A percentile compares a stretch with the other conserved stretches of the same genome.
Evolutionary conservation across 1,140 invertebrate species (phyloP).

Genomic region (Heterodera carotae): DNA sequence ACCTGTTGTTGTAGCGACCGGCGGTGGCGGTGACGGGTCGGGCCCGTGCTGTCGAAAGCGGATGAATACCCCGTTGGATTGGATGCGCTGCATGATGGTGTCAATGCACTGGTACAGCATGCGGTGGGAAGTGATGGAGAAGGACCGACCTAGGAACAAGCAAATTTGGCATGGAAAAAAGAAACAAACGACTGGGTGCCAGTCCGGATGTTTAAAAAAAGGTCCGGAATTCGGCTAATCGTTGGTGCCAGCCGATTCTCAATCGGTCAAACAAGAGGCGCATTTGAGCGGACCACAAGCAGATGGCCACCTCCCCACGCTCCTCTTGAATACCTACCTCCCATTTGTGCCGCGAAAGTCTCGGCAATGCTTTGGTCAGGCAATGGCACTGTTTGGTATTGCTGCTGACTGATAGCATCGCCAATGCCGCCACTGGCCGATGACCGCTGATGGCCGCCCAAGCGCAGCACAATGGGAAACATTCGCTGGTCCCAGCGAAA

Average conservation of each 20-base stretch:
- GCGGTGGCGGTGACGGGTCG: conserved; percentile 69
- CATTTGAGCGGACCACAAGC: too few species aligned
- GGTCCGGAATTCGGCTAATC: conserved; percentile 66
- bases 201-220: too few species aligned
- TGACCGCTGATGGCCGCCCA: conserved; percentile 75
- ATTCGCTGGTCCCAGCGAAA: conserved; percentile 98
- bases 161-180: neutral
- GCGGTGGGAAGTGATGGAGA: conserved; percentile 88
- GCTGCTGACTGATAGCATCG: neutral
- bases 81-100: conserved; percentile 92
- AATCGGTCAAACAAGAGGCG: too few species aligned
- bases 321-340: conserved; percentile 68
- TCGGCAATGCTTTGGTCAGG: conserved; percentile 19
- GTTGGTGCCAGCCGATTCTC: too few species aligned
- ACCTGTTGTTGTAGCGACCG: neutral
- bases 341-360: conserved; percentile 50
- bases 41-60: conserved; percentile 94
- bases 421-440: conserved; percentile 4
- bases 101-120: conserved; percentile 94
- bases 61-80: conserved; percentile 90
- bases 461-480: conserved; percentile 87
- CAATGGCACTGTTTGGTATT: conserved; percentile 15
- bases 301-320: too few species aligned
- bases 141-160: conserved; percentile 81
- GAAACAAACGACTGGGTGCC: neutral